These are phyloP conservation scores for Drosophila guanche DNA, from an alignment of 1,140 invertebrate genomes.

Conservation along the genomic window DNA sequence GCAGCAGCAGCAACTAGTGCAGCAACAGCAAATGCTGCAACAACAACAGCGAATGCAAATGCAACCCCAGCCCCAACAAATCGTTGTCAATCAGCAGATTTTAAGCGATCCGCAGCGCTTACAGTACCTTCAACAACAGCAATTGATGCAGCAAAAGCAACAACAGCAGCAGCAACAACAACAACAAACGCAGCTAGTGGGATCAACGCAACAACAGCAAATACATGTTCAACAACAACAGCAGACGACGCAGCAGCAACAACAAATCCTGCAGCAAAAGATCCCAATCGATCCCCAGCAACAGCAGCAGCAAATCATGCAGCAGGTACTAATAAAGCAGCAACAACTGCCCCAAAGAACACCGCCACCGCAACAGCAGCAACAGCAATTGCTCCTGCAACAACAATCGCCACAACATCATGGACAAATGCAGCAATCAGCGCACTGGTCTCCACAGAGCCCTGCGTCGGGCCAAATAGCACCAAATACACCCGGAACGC, in stretches of 20 bases:
- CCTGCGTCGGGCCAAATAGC: conserved; percentile 63
- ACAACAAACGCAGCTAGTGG: conserved; percentile 53
- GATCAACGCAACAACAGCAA: conserved; percentile 56
- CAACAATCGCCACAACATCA: conserved; percentile 78
- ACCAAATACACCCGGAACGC: conserved; percentile 66
- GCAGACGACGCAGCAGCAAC: conserved; percentile 66
- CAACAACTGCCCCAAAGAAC: conserved; percentile 72
- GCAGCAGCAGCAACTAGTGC: conserved; percentile 71
- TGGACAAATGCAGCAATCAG: conserved; percentile 58
- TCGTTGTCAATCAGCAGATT: conserved; percentile 81
- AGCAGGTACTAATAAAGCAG: conserved; percentile 75
- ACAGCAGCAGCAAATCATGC: conserved; percentile 73
- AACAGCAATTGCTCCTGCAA: conserved; percentile 59
- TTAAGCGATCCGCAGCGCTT: conserved; percentile 72
- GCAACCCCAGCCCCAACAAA: conserved; percentile 71
- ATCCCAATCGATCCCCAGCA: conserved; percentile 50
- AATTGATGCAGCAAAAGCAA: conserved; percentile 64
- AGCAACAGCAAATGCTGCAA: conserved; percentile 60
- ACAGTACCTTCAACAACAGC: conserved; percentile 78
- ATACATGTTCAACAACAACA: conserved; percentile 68
- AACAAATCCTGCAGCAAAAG: conserved; percentile 46
- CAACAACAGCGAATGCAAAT: conserved; percentile 60
- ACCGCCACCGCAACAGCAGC: conserved; percentile 70
- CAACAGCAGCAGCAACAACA: conserved; percentile 50
- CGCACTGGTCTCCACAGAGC: conserved; percentile 70